A percentile compares a stretch with the other conserved stretches of the same genome.
Conservation (phyloP, 2,888 invertebrate genomes). For the Stictocephala bisonia region DNA sequence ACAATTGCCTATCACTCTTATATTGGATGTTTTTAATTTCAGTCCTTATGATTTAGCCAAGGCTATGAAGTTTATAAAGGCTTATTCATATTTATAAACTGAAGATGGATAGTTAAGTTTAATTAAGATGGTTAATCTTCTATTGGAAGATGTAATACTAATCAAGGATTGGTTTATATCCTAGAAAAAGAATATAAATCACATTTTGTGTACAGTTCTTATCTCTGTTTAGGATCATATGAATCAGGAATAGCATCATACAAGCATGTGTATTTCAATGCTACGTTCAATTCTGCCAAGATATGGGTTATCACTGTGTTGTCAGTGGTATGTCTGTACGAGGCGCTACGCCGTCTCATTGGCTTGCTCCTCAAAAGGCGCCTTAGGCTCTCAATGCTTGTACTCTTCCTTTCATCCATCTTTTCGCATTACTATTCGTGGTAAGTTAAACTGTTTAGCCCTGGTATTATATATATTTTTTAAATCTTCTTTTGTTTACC, state of each 20-base stretch:
- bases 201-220: too few relatives aligned
- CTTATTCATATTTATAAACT: too few relatives aligned
- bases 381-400: constrained; percentile 71
- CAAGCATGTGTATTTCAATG: constrained; percentile 79
- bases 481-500: not conserved
- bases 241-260: constrained; percentile 77
- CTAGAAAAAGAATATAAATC: too few relatives aligned
- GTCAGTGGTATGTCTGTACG: constrained; percentile 71
- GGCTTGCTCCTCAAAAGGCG: constrained; percentile 67
- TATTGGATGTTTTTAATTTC: too few relatives aligned
- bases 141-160: too few relatives aligned
- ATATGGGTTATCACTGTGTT: constrained; percentile 74
- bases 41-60: too few relatives aligned
- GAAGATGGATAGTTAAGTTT: too few relatives aligned
- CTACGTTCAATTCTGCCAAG: constrained; percentile 73
- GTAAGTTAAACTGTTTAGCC: too few relatives aligned
- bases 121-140: too few relatives aligned
- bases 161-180: too few relatives aligned
- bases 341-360: constrained; percentile 70
- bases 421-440: constrained; percentile 78
- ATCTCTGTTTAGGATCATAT: constrained; percentile 73
- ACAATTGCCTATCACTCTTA: too few relatives aligned
- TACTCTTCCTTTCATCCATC: constrained; percentile 72
- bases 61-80: too few relatives aligned
- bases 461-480: not conserved